Conservation (phyloP, 2,888 invertebrate species). For the Hybos culiciformis region DNA sequence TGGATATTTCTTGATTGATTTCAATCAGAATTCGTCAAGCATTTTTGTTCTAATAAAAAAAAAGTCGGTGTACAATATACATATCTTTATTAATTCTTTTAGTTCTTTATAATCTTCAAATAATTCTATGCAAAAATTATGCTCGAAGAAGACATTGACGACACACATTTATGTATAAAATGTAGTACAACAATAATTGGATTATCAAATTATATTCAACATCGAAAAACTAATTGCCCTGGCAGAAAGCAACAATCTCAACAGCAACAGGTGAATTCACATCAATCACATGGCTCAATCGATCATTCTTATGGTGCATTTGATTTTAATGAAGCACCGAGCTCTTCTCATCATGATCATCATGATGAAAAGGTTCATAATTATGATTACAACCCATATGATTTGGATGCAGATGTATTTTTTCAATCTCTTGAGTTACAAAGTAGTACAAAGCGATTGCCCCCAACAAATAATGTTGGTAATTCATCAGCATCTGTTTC, state of each 20-base stretch:
- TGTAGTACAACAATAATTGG: slow-evolving; percentile 73
- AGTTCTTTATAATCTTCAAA: no score
- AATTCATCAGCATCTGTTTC: slow-evolving; percentile 12
- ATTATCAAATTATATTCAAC: slow-evolving; percentile 72
- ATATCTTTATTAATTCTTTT: no score
- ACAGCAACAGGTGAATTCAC: slow-evolving; percentile 22
- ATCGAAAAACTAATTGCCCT: slow-evolving; percentile 57
- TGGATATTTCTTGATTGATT: no score
- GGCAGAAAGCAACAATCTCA: slow-evolving; percentile 23
- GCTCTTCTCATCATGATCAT: slow-evolving; percentile 18
- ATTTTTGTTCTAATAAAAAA: no score
- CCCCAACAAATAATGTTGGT: slow-evolving; percentile 17
- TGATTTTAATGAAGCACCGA: slow-evolving; percentile 22
- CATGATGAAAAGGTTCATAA: slow-evolving; percentile 26
- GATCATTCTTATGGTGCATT: slow-evolving; percentile 26
- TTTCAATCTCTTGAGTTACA: slow-evolving; percentile 71
- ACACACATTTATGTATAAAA: slow-evolving; percentile 77
- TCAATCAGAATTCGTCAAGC: no score
- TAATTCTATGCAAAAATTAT: no score
- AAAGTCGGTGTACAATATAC: no score
- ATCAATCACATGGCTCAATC: slow-evolving; percentile 29
- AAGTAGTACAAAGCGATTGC: slow-evolving; percentile 49
- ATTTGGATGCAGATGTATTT: slow-evolving; percentile 68
- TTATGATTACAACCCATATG: slow-evolving; percentile 42
- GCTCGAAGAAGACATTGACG: slow-evolving; percentile 54